Evolutionary conservation across 2,797 vertebrate species (phyloP).

Genomic region (Acropternis orthonyx): DNA sequence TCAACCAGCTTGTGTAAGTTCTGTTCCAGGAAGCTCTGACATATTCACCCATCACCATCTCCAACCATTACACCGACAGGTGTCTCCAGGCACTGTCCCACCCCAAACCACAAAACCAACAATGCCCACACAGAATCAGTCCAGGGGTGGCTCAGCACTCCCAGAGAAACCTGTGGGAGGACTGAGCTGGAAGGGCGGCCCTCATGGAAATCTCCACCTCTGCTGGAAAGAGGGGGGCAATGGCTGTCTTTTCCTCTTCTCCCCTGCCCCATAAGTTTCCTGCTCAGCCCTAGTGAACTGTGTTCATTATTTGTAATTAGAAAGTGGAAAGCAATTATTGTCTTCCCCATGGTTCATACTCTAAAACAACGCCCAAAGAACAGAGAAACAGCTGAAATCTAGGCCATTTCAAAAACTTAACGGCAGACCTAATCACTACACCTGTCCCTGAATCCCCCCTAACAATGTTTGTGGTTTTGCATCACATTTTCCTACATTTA

Average conservation of each 20-base stretch:
- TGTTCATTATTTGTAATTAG: neutral
- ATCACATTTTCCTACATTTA: conserved; percentile 41
- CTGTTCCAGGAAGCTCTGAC: neutral
- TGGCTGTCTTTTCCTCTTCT: neutral
- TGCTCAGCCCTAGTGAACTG: neutral
- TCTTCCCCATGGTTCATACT: neutral
- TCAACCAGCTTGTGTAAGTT: neutral
- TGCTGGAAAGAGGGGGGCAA: neutral
- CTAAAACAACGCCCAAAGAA: neutral
- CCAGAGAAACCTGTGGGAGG: neutral
- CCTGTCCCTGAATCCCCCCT: conserved; percentile 25
- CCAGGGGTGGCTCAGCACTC: neutral
- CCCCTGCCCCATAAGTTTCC: neutral
- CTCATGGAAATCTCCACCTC: neutral
- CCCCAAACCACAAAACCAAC: neutral
- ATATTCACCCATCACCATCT: neutral
- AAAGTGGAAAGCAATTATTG: neutral
- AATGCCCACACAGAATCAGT: neutral
- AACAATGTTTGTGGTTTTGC: conserved; percentile 14
- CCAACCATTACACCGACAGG: neutral
- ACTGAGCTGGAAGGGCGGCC: neutral
- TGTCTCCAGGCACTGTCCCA: neutral
- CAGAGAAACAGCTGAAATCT: neutral
- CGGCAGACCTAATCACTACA: neutral
- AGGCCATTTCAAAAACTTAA: neutral